phyloP scores from a whole-genome alignment of 2,797 vertebrate genomes.

The Micrastur ruficollis region DNA sequence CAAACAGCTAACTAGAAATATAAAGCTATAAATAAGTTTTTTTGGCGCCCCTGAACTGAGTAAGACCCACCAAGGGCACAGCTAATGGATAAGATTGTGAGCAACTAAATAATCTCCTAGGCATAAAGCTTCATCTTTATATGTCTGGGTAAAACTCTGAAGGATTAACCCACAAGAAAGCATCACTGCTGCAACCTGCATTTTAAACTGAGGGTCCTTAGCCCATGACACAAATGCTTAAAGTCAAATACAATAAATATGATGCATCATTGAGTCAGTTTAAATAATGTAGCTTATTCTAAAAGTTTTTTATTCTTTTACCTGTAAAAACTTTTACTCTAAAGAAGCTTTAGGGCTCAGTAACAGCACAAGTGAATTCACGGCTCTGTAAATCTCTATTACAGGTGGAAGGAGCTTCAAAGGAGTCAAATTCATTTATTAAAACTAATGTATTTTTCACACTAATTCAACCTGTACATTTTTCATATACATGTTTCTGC shows the following conservation, averaged over 20 bases:
- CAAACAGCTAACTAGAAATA: neutral
- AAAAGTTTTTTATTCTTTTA: neutral
- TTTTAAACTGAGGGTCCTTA: neutral
- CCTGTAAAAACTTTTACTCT: neutral
- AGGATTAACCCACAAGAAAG: neutral
- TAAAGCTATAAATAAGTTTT: neutral
- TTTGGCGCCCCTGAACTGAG: neutral
- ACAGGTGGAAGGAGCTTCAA: neutral
- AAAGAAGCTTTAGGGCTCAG: neutral
- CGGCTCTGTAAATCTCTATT: neutral
- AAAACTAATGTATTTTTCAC: neutral
- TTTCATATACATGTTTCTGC: neutral
- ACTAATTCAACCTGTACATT: neutral
- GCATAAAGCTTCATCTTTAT: neutral
- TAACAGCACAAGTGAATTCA: neutral
- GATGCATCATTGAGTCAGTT: neutral
- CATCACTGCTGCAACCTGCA: neutral
- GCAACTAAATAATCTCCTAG: neutral
- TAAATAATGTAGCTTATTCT: neutral
- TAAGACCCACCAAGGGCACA: neutral
- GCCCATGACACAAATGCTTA: neutral
- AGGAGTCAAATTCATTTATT: neutral
- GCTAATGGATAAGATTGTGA: neutral
- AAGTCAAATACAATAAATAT: neutral
- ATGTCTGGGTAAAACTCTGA: neutral